Base-by-base conservation (phyloP, 2,113 vertebrate genomes). In the Sylvia atricapilla region DNA sequence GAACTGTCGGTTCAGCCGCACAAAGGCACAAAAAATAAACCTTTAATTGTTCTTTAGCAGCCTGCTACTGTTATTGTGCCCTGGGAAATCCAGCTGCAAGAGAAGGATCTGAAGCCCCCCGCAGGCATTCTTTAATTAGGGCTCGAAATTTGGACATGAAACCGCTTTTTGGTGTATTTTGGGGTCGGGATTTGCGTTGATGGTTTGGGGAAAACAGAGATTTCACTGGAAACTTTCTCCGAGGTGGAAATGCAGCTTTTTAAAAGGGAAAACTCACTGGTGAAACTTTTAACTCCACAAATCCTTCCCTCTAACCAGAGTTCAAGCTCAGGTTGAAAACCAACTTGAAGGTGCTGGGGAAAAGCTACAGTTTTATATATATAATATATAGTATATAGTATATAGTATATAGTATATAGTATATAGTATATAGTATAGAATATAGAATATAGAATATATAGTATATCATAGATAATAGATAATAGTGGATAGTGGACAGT, bases 11-110 rank as follows among this genome's bases (percentile, higher is more conserved):
- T 24, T 72, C 84, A 46, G 59, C 59, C 23, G 8, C 37, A 39
- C 49, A 73, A 70, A 5, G 69, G n/a, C 89, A 93, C 82, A 89
- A 88, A 62, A 37, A 67, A 89, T 59, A 44, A 89, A 75, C 67
- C 73, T 77, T 84, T 6, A 87, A 82, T 83, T 56, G 56, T 78
- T 90, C 85, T 90, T 82, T 47, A 93, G 87, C 95, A 91, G 74
- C 70, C 85, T 60, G 85, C 94, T 94, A 76, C 94, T 90, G 90
- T 68, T 90, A n/a, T 47, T 72, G 7, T 58, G 88, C 44, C 78
- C 85, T 90, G 66, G 22, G 35, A 83, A 69, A 96, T 64, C 11
- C 82, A 93, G 75, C 90, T 82, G 84, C 78, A 84, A 72, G 19
- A 25, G 19, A 46, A 67, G 74, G 27, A 70, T 60, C 78, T 76